Base-by-base conservation (phyloP, 2,113 vertebrate species). In the Saccopteryx bilineata region DNA sequence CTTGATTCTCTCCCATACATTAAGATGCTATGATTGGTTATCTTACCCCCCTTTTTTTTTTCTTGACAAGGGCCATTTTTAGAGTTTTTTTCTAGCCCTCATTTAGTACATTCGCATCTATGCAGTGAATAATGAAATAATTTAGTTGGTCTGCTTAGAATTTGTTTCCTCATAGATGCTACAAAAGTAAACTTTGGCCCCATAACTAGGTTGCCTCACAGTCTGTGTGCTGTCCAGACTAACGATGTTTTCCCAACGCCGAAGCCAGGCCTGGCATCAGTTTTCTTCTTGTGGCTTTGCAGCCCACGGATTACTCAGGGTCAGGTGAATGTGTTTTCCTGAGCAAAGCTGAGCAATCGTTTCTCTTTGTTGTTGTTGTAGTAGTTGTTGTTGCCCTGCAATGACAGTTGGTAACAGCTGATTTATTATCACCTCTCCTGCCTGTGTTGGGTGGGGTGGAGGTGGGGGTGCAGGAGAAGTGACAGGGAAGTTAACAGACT, bases 351-450 rank as follows among this genome's bases (percentile, higher is more conserved):
- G 85, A 95, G 94, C 68, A 78, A 93, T 50, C 7, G 15, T 19
- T 23, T 39, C 76, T 18, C 26, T 28, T 52, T 31, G 28, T n/a
- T 68, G 65, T 14, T 69, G 17, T 52, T 31, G 28, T n/a, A n/a
- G 65, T 54, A 13, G 11, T 14, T 69, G 17, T 31, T 76, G 7
- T 65, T 50, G 48, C 9, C 65, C 46, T 46, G 48, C 65, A 31
- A 66, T 58, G 63, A 54, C 31, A 63, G n/a, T 39, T 72, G 91
- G 96, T 86, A 90, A 96, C 93, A 96, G 96, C 91, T 94, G 52
- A 17, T 93, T 95, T 95, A 90, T 97, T 91, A 50, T 61, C 87
- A 80, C 46, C 58, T 90, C 86, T 90, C 96, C 91, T 63, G 66
- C 78, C 74, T 33, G 28, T 60, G 81, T 65, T 17, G 6, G 54